Conservation (phyloP, 2,888 invertebrate species). For the Torymus aiolomorphi region DNA sequence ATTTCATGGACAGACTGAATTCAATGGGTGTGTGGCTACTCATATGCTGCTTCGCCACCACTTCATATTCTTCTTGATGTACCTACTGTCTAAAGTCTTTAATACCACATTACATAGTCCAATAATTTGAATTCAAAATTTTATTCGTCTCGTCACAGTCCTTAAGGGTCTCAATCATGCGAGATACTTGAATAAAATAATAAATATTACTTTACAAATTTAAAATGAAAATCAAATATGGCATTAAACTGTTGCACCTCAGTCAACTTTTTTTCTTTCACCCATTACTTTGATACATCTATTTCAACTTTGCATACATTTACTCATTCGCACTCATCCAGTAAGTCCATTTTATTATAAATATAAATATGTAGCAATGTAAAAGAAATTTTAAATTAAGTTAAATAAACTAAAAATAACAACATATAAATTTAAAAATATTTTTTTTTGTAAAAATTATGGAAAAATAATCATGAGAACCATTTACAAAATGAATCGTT, state of each 20-base stretch:
- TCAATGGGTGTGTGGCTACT: slow-evolving; percentile 78
- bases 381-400: background rate
- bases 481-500: background rate
- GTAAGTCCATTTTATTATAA: background rate
- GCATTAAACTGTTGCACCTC: slow-evolving; percentile 36
- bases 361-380: background rate
- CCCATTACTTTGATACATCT: slow-evolving; percentile 4
- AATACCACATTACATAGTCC: slow-evolving; percentile 66
- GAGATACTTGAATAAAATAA: slow-evolving; percentile 55
- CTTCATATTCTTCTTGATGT: slow-evolving; percentile 78
- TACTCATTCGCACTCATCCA: background rate
- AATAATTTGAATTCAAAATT: slow-evolving; percentile 50
- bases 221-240: slow-evolving; percentile 44
- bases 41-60: slow-evolving; percentile 78
- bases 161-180: slow-evolving; percentile 57
- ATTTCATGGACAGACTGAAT: slow-evolving; percentile 78
- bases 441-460: too few species aligned
- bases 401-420: background rate
- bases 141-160: slow-evolving; percentile 58
- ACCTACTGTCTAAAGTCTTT: slow-evolving; percentile 79
- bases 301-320: slow-evolving; percentile 3
- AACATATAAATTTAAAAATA: slow-evolving; percentile 2
- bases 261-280: slow-evolving; percentile 24
- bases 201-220: slow-evolving; percentile 53
- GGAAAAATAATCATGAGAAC: too few species aligned